Percentiles rank a stretch among this genome's conserved stretches.
These are phyloP conservation scores for Pelusios castaneus DNA, from an alignment of 2,113 vertebrate genomes.

Conservation along the genomic window DNA sequence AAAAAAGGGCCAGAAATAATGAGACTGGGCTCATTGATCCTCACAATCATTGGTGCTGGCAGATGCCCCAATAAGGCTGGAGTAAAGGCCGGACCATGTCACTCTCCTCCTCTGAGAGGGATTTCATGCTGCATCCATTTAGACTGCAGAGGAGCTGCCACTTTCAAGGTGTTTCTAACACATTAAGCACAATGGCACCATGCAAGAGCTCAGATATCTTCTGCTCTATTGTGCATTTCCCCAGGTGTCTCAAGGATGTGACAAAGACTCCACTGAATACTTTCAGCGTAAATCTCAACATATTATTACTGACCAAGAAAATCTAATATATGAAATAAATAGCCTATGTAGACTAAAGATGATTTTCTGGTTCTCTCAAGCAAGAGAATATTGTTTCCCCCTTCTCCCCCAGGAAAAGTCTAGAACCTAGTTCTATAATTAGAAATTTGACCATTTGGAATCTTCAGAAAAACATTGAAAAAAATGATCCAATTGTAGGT, in stretches of 20 bases:
- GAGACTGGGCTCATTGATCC: background rate
- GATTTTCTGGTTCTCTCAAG: constrained; percentile 51
- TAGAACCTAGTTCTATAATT: constrained; percentile 4
- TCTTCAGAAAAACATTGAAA: constrained; percentile 8
- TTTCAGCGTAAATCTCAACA: constrained; percentile 60
- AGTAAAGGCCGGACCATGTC: background rate
- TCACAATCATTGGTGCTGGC: rapidly evolving
- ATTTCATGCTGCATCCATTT: constrained; percentile 11
- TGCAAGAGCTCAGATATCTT: constrained; percentile 4
- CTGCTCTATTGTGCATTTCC: constrained; percentile 36
- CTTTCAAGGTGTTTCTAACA: constrained; percentile 24
- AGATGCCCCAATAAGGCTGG: background rate
- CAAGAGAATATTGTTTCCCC: constrained; percentile 42
- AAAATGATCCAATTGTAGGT: background rate
- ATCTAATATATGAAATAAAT: constrained; percentile 29
- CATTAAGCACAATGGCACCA: constrained; percentile 48
- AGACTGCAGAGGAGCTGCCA: constrained; percentile 22
- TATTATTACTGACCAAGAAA: constrained; percentile 55
- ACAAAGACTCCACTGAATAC: constrained; percentile 65
- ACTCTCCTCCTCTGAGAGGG: background rate
- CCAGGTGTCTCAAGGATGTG: constrained; percentile 48
- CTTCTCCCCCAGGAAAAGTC: background rate
- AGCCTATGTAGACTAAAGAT: constrained; percentile 60
- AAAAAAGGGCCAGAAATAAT: background rate
- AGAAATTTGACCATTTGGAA: background rate